Base-by-base conservation (phyloP, 1,140 invertebrate species). In the Acromyrmex echinatior region DNA sequence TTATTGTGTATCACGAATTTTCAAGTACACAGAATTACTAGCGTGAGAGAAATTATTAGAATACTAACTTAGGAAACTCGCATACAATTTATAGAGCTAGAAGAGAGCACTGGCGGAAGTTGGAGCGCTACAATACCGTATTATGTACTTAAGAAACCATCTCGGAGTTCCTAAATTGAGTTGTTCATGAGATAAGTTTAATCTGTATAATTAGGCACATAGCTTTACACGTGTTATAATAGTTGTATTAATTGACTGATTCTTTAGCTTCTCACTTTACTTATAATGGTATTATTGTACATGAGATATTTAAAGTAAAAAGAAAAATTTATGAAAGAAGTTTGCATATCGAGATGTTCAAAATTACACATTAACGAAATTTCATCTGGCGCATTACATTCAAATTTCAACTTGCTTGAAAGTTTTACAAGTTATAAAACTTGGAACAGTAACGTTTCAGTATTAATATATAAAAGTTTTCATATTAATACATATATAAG, bases 61-160 rank as follows among this genome's bases (percentile, higher is more conserved):
- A 80, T 80, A 49, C 78, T 68, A 80, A 71, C 78, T 80, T 71
- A 70, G 78, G 65, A 49, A 80, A 80, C 49, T 80, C 21, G 49
- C 78, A 56, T 51, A 79, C 49, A 80, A 80, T 80, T 80, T 80
- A 80, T 68, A 70, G 49, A 70, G 31, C 49, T 70, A 70, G 78
- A 80, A 70, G 65, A 80, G 65, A 80, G 31, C 49, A 6, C 45
- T 16, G 35, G 49, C 65, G 31, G 49, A 80, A 80, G 78, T 80
- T 80, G 49, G 45, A 35, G 63, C 49, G 16, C 65, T 49, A 80
- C 31, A 80, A 80, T 70, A 71, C 49, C 21, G 49, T 80, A 80
- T 80, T 80, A 80, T 70, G 63, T 80, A 70, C 78, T 80, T 80
- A 80, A 80, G 78, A 56, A 70, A 71, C 78, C 45, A 80, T 80